Conservation (phyloP, 2,113 vertebrate genomes). For the Junco hyemalis region DNA sequence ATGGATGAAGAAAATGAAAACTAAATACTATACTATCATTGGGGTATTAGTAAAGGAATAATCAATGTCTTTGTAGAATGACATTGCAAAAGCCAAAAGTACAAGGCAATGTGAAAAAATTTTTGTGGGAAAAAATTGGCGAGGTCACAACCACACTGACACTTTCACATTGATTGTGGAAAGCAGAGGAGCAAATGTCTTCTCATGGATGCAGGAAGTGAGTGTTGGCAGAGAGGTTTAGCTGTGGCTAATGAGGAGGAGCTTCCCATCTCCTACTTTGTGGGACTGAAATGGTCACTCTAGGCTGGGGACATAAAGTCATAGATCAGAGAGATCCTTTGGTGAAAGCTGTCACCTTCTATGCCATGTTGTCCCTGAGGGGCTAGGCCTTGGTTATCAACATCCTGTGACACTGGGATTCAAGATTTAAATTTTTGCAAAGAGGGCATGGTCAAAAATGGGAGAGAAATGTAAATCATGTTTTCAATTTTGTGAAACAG, state of each 20-base stretch:
- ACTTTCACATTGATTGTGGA: background rate
- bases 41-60: background rate
- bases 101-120: background rate
- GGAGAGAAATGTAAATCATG: background rate
- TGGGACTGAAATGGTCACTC: background rate
- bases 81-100: background rate
- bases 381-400: background rate
- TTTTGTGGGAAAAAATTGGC: background rate
- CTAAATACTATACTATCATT: background rate
- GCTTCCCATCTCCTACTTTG: background rate
- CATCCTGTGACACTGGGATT: background rate
- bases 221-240: background rate
- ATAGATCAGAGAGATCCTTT: background rate
- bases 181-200: background rate
- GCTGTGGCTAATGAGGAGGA: background rate
- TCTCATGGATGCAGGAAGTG: background rate
- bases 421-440: background rate
- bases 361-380: background rate
- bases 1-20: background rate
- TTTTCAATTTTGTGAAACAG: background rate
- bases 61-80: background rate
- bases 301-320: background rate
- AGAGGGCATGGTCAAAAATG: background rate
- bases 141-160: background rate
- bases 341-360: background rate